Evolutionary conservation across 2,797 vertebrate genomes (phyloP).

Genomic region (Chelmon rostratus): DNA sequence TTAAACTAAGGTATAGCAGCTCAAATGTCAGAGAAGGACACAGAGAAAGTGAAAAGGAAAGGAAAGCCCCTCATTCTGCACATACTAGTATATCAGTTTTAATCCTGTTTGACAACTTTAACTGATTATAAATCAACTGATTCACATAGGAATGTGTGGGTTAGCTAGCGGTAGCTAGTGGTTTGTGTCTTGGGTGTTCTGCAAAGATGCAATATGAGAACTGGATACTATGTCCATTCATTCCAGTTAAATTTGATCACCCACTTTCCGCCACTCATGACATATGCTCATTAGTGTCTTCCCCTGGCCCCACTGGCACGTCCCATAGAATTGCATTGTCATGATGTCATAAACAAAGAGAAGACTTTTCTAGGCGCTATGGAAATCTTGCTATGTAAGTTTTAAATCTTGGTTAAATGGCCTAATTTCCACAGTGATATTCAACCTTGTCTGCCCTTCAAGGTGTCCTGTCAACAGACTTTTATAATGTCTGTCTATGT

Average conservation of each 20-base stretch:
- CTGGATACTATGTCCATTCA: constrained; percentile 42
- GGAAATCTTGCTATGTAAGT: not conserved
- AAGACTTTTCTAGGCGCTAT: not conserved
- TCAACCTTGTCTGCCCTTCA: not conserved
- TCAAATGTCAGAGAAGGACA: constrained; percentile 18
- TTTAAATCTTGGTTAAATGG: not conserved
- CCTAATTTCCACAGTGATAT: not conserved
- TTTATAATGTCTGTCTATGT: not conserved
- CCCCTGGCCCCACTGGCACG: not conserved
- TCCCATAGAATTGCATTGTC: not conserved
- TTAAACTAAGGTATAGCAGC: constrained; percentile 6
- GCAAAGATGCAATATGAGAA: constrained; percentile 28
- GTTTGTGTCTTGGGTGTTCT: constrained; percentile 48
- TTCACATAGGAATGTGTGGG: constrained; percentile 56
- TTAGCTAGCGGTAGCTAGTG: constrained; percentile 32
- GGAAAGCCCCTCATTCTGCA: constrained; percentile 34
- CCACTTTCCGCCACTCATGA: constrained; percentile 19
- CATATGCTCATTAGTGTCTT: constrained; percentile 42
- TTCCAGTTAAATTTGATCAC: constrained; percentile 43
- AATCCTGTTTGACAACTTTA: constrained; percentile 64
- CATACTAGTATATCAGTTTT: constrained; percentile 31
- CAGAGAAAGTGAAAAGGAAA: constrained; percentile 25
- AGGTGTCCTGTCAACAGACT: not conserved
- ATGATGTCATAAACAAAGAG: constrained; percentile 27
- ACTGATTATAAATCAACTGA: constrained; percentile 63